Evolutionary conservation across 2,797 vertebrate species (phyloP), one percentile per base, ranked within the genome.

Genomic region (Iguana delicatissima): DNA sequence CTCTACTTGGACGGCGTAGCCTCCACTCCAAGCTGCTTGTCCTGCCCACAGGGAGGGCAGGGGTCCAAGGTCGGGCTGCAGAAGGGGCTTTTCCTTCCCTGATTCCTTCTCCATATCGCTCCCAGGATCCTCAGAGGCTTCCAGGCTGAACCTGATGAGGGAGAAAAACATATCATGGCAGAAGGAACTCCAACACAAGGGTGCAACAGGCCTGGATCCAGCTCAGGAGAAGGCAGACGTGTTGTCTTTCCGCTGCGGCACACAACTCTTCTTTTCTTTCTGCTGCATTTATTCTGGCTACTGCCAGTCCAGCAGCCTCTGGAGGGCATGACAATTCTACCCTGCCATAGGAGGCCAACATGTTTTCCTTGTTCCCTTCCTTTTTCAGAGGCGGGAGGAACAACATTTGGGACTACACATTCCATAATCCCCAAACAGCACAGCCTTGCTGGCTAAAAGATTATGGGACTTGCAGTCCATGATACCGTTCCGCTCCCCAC

Each of bases 101-200:
- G 97, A 96, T 0, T 97, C 98, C 91, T 95, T 94, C 87, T 98
- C 98, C 62, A 96, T 96, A 3, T 98, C 98, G 1, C 98, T 98
- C 96, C 98, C 98, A 46, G 94, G 59, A 1, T 62, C 91, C 16
- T 96, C 97, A 0, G 92, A 95, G 32, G 97, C 92, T 59, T 98
- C 98, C 59, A 99, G 94, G 96, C 98, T 99, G 90, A 98, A 97
- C 92, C 99, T 99, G 89, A 38, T 8, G n/a, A 35, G 38, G 35
- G 16, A 46, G 29, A 80, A 50, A 38, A 32, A 35, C 18, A 7
- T 20, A 26, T 29, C 57, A 80, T 5, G 57, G 24, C 1, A 16
- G 32, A 72, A 67, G 29, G 46, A 46, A 74, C n/a, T 38, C 57
- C 59, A 22, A 22, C 38, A 24, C 57, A 29, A 83, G 84, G 69